Percentiles rank a stretch among this genome's conserved stretches.
These are phyloP conservation scores for Argynnis bischoffii DNA, from an alignment of 2,888 invertebrate genomes.

Conservation along the genomic window DNA sequence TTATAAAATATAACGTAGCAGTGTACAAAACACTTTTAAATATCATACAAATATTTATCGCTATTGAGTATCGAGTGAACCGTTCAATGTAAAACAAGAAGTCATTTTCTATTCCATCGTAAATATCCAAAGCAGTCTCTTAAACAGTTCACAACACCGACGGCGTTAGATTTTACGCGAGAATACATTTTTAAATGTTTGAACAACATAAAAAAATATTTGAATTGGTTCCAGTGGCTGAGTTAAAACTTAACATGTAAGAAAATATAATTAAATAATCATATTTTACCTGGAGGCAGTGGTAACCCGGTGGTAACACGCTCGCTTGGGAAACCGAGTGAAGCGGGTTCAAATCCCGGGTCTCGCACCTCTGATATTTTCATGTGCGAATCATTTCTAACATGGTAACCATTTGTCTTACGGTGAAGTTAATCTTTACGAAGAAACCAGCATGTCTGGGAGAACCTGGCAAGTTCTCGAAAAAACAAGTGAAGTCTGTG, in stretches of 20 bases:
- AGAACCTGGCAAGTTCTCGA: too few species aligned
- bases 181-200: constrained; percentile 21
- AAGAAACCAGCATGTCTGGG: too few species aligned
- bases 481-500: too few species aligned
- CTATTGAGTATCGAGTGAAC: constrained; percentile 3
- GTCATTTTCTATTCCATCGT: constrained; percentile 4
- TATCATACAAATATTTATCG: constrained; percentile 1
- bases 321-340: too few species aligned
- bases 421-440: too few species aligned
- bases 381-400: too few species aligned
- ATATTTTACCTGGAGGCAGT: too few species aligned
- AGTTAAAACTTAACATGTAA: constrained; percentile 3
- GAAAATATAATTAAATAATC: background rate
- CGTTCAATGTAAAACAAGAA: constrained; percentile 10
- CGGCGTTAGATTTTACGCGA: constrained; percentile 13
- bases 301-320: too few species aligned
- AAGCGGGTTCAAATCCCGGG: too few species aligned
- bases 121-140: constrained; percentile 1
- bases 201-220: constrained; percentile 13
- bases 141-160: constrained; percentile 10
- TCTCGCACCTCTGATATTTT: too few species aligned
- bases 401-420: too few species aligned
- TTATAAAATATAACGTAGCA: background rate
- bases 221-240: constrained; percentile 9
- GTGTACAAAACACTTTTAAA: background rate